Percentiles rank a stretch among this genome's conserved stretches.
phyloP scores from a whole-genome alignment of 2,888 invertebrate genomes.

The Clitarchus hookeri region DNA sequence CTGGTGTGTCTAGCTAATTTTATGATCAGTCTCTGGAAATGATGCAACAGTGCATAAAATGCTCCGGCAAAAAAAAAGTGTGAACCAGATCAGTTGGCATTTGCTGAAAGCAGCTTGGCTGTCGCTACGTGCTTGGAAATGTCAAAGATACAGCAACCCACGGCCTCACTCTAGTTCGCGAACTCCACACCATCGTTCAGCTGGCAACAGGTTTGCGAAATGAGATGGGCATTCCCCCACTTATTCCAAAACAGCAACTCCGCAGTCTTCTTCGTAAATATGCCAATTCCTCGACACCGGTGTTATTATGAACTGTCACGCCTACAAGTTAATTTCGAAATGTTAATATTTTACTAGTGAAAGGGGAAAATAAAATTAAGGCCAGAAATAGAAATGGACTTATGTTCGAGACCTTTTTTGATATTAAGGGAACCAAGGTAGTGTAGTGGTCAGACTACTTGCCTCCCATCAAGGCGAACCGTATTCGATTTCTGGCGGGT shows the following conservation, averaged over 20 bases:
- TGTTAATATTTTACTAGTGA: too few species aligned
- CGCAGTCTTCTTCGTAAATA: too few species aligned
- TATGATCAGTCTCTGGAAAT: background rate
- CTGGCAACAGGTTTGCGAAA: conserved; percentile 7
- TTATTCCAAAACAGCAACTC: background rate
- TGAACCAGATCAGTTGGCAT: background rate
- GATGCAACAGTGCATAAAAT: background rate
- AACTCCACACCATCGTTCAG: background rate
- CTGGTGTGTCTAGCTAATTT: background rate
- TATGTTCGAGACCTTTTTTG: too few species aligned
- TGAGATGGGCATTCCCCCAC: background rate
- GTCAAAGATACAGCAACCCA: background rate
- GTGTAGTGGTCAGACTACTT: too few species aligned
- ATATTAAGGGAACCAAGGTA: too few species aligned
- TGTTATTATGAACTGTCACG: too few species aligned
- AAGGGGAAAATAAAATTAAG: too few species aligned
- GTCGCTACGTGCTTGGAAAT: background rate
- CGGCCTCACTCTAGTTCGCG: background rate
- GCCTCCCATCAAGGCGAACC: too few species aligned
- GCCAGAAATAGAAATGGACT: too few species aligned
- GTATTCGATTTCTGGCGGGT: too few species aligned
- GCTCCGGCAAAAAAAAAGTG: background rate
- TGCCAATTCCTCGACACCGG: too few species aligned
- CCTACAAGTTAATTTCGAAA: too few species aligned
- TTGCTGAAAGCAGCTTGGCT: background rate